Conservation (phyloP, 2,888 invertebrate genomes). For the Deilephila porcellus region DNA sequence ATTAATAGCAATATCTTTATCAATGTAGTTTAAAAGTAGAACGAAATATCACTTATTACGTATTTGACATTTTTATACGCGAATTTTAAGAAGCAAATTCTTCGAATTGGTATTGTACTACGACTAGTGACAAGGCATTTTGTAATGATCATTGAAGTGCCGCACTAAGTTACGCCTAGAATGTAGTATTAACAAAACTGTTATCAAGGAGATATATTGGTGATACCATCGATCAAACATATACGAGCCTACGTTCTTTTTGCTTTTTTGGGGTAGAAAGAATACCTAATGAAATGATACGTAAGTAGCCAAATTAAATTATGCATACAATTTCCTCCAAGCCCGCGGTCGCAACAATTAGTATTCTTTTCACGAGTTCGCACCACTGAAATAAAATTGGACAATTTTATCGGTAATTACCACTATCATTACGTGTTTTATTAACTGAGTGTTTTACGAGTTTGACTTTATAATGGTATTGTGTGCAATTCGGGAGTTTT, state of each 20-base stretch:
- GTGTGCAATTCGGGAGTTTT: too few relatives aligned
- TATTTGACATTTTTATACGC: too few relatives aligned
- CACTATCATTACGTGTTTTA: constrained; percentile 39
- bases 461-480: neutral
- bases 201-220: neutral
- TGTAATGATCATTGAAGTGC: too few relatives aligned
- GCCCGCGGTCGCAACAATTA: constrained; percentile 35
- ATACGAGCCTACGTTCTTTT: neutral
- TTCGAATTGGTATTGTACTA: too few relatives aligned
- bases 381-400: constrained; percentile 39
- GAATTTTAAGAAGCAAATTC: too few relatives aligned
- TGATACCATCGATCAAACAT: neutral
- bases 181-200: neutral
- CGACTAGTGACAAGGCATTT: too few relatives aligned
- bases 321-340: constrained; percentile 17
- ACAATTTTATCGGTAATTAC: constrained; percentile 44
- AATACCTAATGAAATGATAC: neutral
- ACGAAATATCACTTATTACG: too few relatives aligned
- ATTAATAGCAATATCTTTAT: too few relatives aligned
- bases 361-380: constrained; percentile 39
- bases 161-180: neutral
- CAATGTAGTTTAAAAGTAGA: too few relatives aligned
- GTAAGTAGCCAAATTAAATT: neutral
- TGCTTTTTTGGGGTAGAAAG: constrained; percentile 5
- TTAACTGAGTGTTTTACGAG: neutral